Evolutionary conservation across 2,888 invertebrate genomes (phyloP), one percentile per base, ranked within the genome.

Genomic region (Machimus atricapillus): DNA sequence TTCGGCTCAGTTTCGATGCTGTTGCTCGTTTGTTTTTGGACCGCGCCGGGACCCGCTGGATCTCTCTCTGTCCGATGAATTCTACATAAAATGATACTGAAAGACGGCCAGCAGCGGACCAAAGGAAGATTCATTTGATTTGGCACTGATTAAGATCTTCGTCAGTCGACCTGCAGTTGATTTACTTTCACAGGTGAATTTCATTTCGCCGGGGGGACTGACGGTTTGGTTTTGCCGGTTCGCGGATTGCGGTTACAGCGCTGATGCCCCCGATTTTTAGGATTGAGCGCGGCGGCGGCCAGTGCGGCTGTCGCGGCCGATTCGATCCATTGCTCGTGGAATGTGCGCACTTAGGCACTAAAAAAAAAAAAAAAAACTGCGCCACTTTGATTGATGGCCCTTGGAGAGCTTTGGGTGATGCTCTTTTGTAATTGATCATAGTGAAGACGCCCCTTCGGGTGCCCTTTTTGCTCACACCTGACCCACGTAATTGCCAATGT

Each of bases 91-190:
- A 82, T 82, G 82, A 82, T 82, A 82, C 82, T 82, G 82, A 58
- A 58, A 82, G 82, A 82, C 58, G 66, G 58, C 82, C 82, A 58
- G 82, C 82, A 82, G 58, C 58, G 58, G 82, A 82, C 37, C 58
- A 82, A 66, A 82, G 58, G 82, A 82, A 46, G 82, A 82, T 82
- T 82, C 82, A 82, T 82, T 82, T 82, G 82, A 82, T 82, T 82
- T 82, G 82, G 82, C 82, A 82, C 82, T 82, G 82, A 82, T 82
- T 82, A 82, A 82, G 82, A 82, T 82, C 82, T 82, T 82, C 82
- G 82, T 82, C 82, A 82, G 82, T 82, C 82, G 82, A 82, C 58
- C 82, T 82, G 58, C 52, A 82, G 82, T 82, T 82, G 82, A 82
- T 82, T 82, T 82, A 82, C 82, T 82, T 82, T 82, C 82, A 82